Percentiles rank a stretch among this genome's conserved stretches.
phyloP scores from a whole-genome alignment of 1,140 invertebrate species.

The Nebria ingens region DNA sequence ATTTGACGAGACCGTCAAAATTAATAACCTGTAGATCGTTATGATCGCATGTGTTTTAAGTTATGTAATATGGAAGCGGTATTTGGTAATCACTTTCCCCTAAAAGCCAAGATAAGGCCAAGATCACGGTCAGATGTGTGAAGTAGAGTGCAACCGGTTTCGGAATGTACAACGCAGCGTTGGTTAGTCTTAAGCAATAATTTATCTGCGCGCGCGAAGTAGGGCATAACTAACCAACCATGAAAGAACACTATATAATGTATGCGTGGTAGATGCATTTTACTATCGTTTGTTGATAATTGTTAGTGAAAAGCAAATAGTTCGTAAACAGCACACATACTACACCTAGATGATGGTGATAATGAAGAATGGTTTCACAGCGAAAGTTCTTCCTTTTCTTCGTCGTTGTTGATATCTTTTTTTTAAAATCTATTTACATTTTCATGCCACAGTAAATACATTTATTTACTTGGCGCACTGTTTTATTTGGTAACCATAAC shows the following conservation, averaged over 20 bases:
- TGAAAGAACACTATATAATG: neutral
- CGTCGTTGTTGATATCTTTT: no score
- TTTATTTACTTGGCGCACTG: no score
- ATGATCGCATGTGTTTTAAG: no score
- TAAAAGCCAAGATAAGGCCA: neutral
- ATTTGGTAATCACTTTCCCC: conserved; percentile 7
- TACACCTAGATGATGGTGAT: neutral
- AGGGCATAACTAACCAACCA: neutral
- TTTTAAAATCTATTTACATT: neutral
- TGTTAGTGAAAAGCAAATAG: conserved; percentile 4
- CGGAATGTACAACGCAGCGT: no score
- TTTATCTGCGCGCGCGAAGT: no score
- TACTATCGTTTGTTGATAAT: conserved; percentile 7
- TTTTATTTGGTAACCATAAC: no score
- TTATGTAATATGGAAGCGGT: neutral
- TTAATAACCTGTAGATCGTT: no score
- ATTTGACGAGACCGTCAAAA: no score
- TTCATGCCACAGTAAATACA: neutral
- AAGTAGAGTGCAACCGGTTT: conserved; percentile 7
- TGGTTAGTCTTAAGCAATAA: no score
- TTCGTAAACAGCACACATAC: neutral
- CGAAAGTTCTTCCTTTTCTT: neutral
- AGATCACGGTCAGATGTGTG: conserved; percentile 1
- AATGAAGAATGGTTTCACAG: neutral
- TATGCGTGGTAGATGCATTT: neutral